phyloP scores from a whole-genome alignment of 2,797 vertebrate species.

The Graptemys geographica region DNA sequence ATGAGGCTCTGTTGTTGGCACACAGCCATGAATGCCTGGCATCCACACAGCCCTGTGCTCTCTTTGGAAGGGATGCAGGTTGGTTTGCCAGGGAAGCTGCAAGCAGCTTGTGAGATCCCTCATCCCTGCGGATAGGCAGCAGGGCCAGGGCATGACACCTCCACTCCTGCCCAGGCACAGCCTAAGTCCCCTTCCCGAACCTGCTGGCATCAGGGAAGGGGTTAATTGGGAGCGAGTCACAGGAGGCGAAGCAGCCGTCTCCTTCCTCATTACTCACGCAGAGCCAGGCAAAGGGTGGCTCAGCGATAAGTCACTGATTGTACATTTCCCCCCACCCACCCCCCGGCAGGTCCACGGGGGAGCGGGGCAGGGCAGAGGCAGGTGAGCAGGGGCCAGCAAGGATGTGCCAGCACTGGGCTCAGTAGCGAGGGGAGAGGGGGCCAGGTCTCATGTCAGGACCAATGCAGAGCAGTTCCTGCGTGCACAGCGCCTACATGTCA shows the following conservation, averaged over 20 bases:
- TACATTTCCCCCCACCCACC: not conserved
- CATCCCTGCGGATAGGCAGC: not conserved
- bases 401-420: too few relatives aligned
- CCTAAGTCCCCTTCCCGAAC: not conserved
- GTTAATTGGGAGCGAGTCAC: not conserved
- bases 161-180: not conserved
- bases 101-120: not conserved
- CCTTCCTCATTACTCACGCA: not conserved
- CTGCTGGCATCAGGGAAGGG: not conserved
- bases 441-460: not conserved
- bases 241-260: not conserved
- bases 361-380: not conserved
- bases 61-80: not conserved
- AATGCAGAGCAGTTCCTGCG: not conserved
- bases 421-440: too few relatives aligned
- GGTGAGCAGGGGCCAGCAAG: not conserved
- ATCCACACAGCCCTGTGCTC: not conserved
- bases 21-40: not conserved
- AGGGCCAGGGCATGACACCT: not conserved
- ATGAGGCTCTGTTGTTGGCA: not conserved
- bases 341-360: too few relatives aligned
- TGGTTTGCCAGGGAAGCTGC: not conserved
- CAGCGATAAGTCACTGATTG: not conserved
- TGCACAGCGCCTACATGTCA: not conserved
- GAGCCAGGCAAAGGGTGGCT: not conserved